These are phyloP conservation scores for Cyanoramphus novaezelandiae DNA, from an alignment of 2,113 vertebrate genomes.

Conservation along the genomic window DNA sequence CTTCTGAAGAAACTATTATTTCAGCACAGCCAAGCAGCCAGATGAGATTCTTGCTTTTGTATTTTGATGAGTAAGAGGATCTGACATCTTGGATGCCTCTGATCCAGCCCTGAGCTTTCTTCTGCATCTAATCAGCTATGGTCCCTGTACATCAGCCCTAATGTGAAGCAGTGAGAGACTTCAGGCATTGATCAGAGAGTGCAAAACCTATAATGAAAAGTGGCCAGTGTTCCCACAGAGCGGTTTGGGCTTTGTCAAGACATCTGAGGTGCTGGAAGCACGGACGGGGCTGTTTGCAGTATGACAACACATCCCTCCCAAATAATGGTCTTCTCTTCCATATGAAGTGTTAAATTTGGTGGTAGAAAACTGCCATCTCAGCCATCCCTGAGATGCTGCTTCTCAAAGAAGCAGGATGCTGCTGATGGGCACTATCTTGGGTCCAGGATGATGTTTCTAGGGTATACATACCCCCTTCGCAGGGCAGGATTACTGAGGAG, in stretches of 20 bases:
- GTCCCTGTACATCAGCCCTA: not conserved
- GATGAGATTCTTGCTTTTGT: conserved; percentile 9
- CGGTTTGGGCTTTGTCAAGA: not conserved
- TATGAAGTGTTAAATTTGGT: not conserved
- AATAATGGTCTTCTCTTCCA: not conserved
- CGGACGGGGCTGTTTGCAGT: not conserved
- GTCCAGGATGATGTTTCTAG: not conserved
- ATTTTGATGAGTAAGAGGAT: conserved; percentile 5
- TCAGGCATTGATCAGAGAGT: not conserved
- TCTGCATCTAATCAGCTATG: not conserved
- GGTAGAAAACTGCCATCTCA: not conserved
- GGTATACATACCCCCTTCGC: not conserved
- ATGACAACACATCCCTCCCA: not conserved
- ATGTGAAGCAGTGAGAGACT: not conserved
- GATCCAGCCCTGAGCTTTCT: not conserved
- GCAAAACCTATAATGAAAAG: not conserved
- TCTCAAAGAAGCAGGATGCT: not conserved
- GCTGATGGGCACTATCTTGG: not conserved
- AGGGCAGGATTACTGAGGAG: not conserved
- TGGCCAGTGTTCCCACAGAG: not conserved
- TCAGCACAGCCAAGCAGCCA: not conserved
- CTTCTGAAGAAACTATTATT: conserved; percentile 40
- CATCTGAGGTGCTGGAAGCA: not conserved
- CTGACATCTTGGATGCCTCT: not conserved
- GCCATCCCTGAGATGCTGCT: not conserved